Base-by-base conservation (phyloP, 2,113 vertebrate genomes). In the Leucosticte australis region DNA sequence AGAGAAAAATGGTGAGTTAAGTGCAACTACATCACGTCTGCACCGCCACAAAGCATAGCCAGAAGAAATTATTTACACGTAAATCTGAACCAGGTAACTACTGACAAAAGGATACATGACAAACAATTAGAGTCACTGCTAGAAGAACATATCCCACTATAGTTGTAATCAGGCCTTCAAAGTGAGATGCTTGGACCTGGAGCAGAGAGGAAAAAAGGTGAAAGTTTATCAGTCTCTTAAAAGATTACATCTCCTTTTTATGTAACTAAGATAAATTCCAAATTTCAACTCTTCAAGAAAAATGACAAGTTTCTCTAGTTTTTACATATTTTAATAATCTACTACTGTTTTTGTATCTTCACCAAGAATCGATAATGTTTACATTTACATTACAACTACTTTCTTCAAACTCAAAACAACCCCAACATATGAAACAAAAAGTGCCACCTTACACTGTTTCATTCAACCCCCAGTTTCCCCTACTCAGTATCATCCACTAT, bases 131-230 rank as follows among this genome's bases (percentile, higher is more conserved):
- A 24, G 98, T 99, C 95, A 99, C 98, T 89, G 99, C 99, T 81
- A 99, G 96, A 69, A 99, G 98, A 89, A 99, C 98, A 87, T 99
- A 99, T 30, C 99, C 99, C 3, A 99, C 98, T 83, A 99, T 98
- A 42, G 99, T 99, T 83, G 99, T 99, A 96, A 99, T 98, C 65
- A 99, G 98, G 76, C 99, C 99, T 80, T 99, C 99, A 91, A 99
- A 99, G 90, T 99, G 99, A 84, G 99, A 99, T 44, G 99, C 99
- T 97, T 98, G 98, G 69, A 99, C 97, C 99, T 99, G 96, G 24
- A 98, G 62, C 56, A 62, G 21, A 93, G 76, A 77, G 27, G 10
- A 69, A 86, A 63, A 96, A 81, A 78, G 2, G 24, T 23, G 11
- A 71, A 75, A 57, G 17, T 63, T 74, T 39, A 87, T 69, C 23